Percentiles rank a stretch among this genome's conserved stretches.
These are phyloP conservation scores for Allobates femoralis DNA, from an alignment of 2,797 vertebrate genomes.

Conservation along the genomic window DNA sequence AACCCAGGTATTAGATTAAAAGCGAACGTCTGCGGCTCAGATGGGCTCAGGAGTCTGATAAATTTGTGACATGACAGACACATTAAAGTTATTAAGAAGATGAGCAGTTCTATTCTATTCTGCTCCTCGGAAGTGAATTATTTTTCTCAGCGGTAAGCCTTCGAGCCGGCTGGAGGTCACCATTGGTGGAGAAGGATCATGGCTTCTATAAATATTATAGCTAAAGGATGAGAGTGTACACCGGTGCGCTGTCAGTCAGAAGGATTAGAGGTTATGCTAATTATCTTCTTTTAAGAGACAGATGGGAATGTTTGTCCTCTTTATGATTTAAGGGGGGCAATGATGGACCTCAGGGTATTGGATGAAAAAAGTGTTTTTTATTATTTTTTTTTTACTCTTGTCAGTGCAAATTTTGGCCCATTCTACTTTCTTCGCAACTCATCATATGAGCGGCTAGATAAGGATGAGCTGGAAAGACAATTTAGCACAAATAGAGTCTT, in stretches of 20 bases:
- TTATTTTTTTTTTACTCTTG: background rate
- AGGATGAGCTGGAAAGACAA: no score
- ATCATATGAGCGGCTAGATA: background rate
- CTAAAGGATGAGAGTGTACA: constrained; percentile 27
- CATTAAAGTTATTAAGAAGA: constrained; percentile 36
- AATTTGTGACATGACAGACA: constrained; percentile 35
- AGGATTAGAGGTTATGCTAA: constrained; percentile 25
- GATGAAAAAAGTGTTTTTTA: background rate
- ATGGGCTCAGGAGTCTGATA: constrained; percentile 7
- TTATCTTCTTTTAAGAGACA: constrained; percentile 19
- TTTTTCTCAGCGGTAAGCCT: constrained; percentile 23
- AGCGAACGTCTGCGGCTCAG: background rate
- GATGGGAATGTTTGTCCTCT: constrained; percentile 7
- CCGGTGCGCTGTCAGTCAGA: constrained; percentile 42
- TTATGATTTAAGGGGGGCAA: constrained; percentile 7
- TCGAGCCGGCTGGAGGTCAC: constrained; percentile 44
- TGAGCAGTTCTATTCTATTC: constrained; percentile 30
- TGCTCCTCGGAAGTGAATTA: constrained; percentile 47
- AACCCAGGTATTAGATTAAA: constrained; percentile 23
- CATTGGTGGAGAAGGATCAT: constrained; percentile 20
- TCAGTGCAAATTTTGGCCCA: background rate
- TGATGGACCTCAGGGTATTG: background rate
- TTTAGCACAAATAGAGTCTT: no score
- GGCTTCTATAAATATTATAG: constrained; percentile 36
- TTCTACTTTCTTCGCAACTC: background rate